A percentile compares a stretch with the other conserved stretches of the same genome.
Evolutionary conservation across 1,140 invertebrate species (phyloP).

Genomic region (Brachystomella parvula): DNA sequence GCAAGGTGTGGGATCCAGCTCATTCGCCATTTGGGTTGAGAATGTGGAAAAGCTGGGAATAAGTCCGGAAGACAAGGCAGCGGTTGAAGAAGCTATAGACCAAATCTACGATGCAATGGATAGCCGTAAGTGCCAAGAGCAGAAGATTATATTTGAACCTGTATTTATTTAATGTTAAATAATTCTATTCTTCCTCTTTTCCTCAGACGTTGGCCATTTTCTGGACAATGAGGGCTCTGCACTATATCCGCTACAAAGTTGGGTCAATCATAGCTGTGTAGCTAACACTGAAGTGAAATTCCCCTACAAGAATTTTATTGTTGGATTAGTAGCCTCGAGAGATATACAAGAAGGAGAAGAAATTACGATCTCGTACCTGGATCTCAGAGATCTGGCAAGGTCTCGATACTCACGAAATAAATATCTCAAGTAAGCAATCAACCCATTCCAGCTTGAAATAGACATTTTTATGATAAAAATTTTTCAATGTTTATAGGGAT

Average conservation of each 20-base stretch:
- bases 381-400: slow-evolving; percentile 68
- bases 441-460: slow-evolving; percentile 13
- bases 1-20: slow-evolving; percentile 86
- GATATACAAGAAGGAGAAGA: slow-evolving; percentile 75
- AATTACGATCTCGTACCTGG: slow-evolving; percentile 83
- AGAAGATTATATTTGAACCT: background rate
- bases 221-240: slow-evolving; percentile 90
- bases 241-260: slow-evolving; percentile 73
- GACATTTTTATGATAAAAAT: slow-evolving; percentile 6
- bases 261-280: slow-evolving; percentile 82
- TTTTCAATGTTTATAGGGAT: slow-evolving; percentile 50
- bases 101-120: slow-evolving; percentile 74
- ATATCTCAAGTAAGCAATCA: slow-evolving; percentile 53
- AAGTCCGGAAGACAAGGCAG: slow-evolving; percentile 46
- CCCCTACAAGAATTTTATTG: slow-evolving; percentile 69
- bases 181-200: slow-evolving; percentile 33
- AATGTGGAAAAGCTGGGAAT: slow-evolving; percentile 61
- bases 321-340: slow-evolving; percentile 64
- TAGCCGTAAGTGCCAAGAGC: slow-evolving; percentile 52
- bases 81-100: slow-evolving; percentile 68
- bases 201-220: slow-evolving; percentile 73
- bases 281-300: slow-evolving; percentile 74
- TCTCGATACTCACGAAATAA: slow-evolving; percentile 78
- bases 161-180: slow-evolving; percentile 24
- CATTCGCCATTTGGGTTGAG: slow-evolving; percentile 75